These are phyloP conservation scores for Isichthys henryi DNA, from an alignment of 2,113 vertebrate species.

Conservation along the genomic window DNA sequence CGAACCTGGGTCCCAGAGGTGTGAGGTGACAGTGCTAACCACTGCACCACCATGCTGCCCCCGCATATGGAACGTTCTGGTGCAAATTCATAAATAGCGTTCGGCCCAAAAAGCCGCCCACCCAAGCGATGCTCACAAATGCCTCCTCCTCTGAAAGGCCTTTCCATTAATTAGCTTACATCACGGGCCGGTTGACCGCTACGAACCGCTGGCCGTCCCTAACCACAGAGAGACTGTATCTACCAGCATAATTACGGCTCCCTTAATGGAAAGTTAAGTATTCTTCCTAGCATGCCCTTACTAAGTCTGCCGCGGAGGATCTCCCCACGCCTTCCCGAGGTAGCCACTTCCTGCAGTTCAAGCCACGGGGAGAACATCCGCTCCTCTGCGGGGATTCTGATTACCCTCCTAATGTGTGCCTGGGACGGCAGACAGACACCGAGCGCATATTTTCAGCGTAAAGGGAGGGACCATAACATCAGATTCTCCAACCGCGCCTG, in stretches of 20 bases:
- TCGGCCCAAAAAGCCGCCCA: neutral
- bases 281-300: constrained; percentile 42
- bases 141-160: neutral
- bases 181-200: neutral
- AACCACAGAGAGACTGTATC: constrained; percentile 13
- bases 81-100: neutral
- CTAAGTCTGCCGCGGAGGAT: constrained; percentile 51
- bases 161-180: neutral
- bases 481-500: constrained; percentile 15
- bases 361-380: constrained; percentile 1
- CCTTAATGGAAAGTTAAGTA: constrained; percentile 57
- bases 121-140: neutral
- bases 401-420: constrained; percentile 52
- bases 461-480: constrained; percentile 23
- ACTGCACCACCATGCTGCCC: too few species aligned
- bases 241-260: constrained; percentile 40
- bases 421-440: constrained; percentile 51
- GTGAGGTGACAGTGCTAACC: too few species aligned
- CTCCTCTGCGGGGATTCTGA: constrained; percentile 40
- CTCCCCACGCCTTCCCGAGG: constrained; percentile 45
- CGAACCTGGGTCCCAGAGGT: too few species aligned
- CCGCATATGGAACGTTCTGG: neutral
- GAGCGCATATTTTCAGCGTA: constrained; percentile 53
- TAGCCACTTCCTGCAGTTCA: constrained; percentile 19
- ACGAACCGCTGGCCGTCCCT: neutral